Evolutionary conservation across 2,113 vertebrate genomes (phyloP).

Genomic region (Pao palembangensis): DNA sequence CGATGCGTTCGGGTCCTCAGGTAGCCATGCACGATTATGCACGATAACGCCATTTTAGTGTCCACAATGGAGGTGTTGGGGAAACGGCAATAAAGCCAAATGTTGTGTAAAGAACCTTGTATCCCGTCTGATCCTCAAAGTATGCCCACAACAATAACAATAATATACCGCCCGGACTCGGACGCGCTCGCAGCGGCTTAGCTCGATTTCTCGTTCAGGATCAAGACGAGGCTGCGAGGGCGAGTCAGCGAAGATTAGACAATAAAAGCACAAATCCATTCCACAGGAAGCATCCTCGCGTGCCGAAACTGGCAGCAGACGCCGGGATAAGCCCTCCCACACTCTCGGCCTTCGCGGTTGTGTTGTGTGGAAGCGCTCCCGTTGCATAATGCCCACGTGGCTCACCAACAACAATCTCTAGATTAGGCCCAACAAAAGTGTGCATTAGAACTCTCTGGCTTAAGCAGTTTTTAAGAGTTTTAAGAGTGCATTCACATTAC

Average conservation of each 20-base stretch:
- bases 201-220: constrained; percentile 37
- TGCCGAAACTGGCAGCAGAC: constrained; percentile 62
- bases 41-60: constrained; percentile 45
- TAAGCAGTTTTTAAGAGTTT: constrained; percentile 38
- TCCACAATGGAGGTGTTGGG: constrained; percentile 55
- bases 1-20: constrained; percentile 67
- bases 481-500: constrained; percentile 52
- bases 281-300: constrained; percentile 56
- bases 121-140: constrained; percentile 4
- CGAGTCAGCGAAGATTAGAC: constrained; percentile 58
- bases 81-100: constrained; percentile 30
- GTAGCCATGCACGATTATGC: constrained; percentile 66
- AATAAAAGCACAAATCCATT: constrained; percentile 67
- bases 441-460: constrained; percentile 52
- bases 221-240: constrained; percentile 41
- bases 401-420: constrained; percentile 65
- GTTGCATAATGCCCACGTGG: constrained; percentile 62
- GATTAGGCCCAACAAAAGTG: constrained; percentile 61
- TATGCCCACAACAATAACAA: not conserved
- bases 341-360: constrained; percentile 67
- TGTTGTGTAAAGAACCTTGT: constrained; percentile 18
- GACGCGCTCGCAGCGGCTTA: constrained; percentile 39
- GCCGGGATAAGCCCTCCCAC: constrained; percentile 73
- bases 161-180: not conserved
- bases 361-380: constrained; percentile 61